phyloP scores from a whole-genome alignment of 92 coral and sea anemone genomes.

The Paramuricea clavata region DNA sequence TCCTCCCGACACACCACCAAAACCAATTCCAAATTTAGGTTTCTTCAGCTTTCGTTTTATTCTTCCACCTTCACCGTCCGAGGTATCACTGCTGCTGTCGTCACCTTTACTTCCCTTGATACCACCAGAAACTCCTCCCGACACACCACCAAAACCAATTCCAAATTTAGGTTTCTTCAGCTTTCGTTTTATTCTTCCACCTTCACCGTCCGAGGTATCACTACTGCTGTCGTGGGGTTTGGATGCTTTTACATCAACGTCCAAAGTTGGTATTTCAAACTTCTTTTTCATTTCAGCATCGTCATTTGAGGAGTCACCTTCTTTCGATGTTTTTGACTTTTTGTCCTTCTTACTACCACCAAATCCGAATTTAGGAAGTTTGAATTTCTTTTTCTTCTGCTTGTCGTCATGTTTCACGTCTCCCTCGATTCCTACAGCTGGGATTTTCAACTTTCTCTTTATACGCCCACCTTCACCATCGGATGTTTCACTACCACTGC shows the following conservation, averaged over 20 bases:
- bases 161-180: slow-evolving; percentile 30
- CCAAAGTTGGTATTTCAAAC: slow-evolving; percentile 15
- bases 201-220: slow-evolving; percentile 20
- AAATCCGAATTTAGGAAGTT: slow-evolving; percentile 37
- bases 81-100: slow-evolving; percentile 36
- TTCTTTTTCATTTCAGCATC: slow-evolving; percentile 10
- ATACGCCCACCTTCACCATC: slow-evolving; percentile 40
- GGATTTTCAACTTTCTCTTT: slow-evolving; percentile 18
- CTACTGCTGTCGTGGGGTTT: slow-evolving; percentile 30
- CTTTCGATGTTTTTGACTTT: neutral
- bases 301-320: neutral
- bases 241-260: slow-evolving; percentile 7
- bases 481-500: slow-evolving; percentile 38
- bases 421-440: neutral
- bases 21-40: slow-evolving; percentile 11
- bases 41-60: slow-evolving; percentile 19
- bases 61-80: slow-evolving; percentile 41
- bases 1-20: neutral
- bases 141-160: neutral
- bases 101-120: slow-evolving; percentile 9
- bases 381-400: slow-evolving; percentile 32
- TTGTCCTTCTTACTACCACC: slow-evolving; percentile 20
- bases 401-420: neutral
- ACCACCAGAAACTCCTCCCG: neutral
- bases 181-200: slow-evolving; percentile 31